These are phyloP conservation scores for Molorchus minor DNA, from an alignment of 2,888 invertebrate species.

Conservation along the genomic window DNA sequence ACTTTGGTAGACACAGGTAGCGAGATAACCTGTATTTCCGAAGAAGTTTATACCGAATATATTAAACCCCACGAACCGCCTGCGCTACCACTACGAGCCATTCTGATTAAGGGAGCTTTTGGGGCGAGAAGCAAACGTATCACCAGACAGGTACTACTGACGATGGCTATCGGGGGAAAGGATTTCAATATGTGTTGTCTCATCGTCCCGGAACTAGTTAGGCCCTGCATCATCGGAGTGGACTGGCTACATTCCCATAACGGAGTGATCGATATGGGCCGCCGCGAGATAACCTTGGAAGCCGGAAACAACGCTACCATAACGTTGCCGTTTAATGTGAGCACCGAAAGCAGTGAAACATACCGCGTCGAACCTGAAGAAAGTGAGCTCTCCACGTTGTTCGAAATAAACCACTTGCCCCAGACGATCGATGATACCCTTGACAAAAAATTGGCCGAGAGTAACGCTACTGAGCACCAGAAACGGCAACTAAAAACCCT, in stretches of 20 bases:
- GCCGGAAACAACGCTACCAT: not conserved
- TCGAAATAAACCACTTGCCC: not conserved
- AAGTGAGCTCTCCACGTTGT: not conserved
- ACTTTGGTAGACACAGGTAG: conserved; percentile 20
- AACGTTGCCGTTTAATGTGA: not conserved
- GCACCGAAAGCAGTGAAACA: not conserved
- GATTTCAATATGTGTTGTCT: too few relatives aligned
- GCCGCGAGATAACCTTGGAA: not conserved
- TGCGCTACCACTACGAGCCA: conserved; percentile 16
- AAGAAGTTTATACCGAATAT: conserved; percentile 2
- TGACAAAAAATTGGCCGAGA: not conserved
- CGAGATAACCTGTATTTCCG: conserved; percentile 20
- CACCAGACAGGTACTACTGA: conserved; percentile 13
- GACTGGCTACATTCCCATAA: conserved; percentile 7
- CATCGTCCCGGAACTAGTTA: conserved; percentile 1
- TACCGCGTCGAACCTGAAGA: not conserved
- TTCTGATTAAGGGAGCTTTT: conserved; percentile 21
- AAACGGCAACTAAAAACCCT: not conserved
- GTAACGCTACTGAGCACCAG: not conserved
- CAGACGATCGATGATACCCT: not conserved
- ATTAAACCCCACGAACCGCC: not conserved
- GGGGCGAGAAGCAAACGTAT: conserved; percentile 7
- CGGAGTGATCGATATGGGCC: not conserved
- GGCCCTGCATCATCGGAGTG: conserved; percentile 15
- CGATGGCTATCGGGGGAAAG: too few relatives aligned